Conservation (phyloP, 2,113 vertebrate species). For the Muscicapa adusta region DNA sequence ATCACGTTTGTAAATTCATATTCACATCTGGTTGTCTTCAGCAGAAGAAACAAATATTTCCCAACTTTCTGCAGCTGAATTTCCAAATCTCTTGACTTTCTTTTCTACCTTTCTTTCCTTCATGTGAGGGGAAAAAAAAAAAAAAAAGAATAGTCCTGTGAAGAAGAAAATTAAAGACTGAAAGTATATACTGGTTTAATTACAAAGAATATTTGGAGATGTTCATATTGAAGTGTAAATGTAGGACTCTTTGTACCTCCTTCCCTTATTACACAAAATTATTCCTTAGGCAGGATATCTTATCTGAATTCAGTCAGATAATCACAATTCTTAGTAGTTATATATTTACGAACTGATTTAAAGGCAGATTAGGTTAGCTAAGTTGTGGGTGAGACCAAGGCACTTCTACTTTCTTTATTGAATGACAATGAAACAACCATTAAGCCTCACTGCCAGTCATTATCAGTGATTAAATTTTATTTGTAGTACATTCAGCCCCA, state of each 20-base stretch:
- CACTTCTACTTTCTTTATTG: fast-evolving
- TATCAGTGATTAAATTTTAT: neutral
- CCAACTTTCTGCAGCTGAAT: neutral
- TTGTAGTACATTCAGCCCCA: neutral
- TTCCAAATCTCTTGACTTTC: neutral
- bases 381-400: neutral
- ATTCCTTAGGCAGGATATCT: neutral
- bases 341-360: neutral
- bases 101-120: neutral
- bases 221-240: neutral
- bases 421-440: neutral
- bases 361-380: neutral
- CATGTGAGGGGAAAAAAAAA: neutral
- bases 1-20: neutral
- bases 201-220: neutral
- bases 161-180: neutral
- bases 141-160: neutral
- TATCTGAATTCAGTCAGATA: neutral
- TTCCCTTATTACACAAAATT: neutral
- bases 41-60: neutral
- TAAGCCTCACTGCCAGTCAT: neutral
- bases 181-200: neutral
- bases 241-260: neutral
- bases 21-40: neutral
- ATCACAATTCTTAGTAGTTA: neutral